Conservation (phyloP, 2,797 vertebrate genomes). For the Danio jaintianensis region DNA sequence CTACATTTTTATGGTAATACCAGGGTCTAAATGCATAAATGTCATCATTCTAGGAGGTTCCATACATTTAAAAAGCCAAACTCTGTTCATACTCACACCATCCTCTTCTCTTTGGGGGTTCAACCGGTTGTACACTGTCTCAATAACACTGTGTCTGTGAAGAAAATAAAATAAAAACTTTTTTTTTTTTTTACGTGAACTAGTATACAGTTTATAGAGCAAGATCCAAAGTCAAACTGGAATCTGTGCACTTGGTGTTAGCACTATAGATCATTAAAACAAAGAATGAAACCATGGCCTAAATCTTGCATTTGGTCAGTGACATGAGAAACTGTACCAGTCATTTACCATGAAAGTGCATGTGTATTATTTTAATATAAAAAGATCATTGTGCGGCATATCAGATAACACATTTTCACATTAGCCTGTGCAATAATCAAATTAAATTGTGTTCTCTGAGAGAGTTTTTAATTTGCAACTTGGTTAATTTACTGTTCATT, state of each 20-base stretch:
- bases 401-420: too few species aligned
- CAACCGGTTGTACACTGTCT: conserved; percentile 96
- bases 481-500: too few species aligned
- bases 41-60: background rate
- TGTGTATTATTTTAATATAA: too few species aligned
- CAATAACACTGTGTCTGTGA: conserved; percentile 93
- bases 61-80: background rate
- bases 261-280: background rate
- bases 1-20: background rate
- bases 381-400: too few species aligned
- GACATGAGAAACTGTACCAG: too few species aligned
- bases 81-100: conserved; percentile 86
- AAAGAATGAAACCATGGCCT: too few species aligned
- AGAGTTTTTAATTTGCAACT: too few species aligned
- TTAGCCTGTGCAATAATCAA: too few species aligned
- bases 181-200: background rate
- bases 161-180: background rate
- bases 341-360: too few species aligned
- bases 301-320: too few species aligned
- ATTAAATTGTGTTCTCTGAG: too few species aligned
- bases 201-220: background rate
- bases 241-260: background rate
- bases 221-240: background rate
- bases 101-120: conserved; percentile 97
- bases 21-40: conserved; percentile 4